Conservation (phyloP, 2,797 vertebrate species). For the Lagorchestes hirsutus region DNA sequence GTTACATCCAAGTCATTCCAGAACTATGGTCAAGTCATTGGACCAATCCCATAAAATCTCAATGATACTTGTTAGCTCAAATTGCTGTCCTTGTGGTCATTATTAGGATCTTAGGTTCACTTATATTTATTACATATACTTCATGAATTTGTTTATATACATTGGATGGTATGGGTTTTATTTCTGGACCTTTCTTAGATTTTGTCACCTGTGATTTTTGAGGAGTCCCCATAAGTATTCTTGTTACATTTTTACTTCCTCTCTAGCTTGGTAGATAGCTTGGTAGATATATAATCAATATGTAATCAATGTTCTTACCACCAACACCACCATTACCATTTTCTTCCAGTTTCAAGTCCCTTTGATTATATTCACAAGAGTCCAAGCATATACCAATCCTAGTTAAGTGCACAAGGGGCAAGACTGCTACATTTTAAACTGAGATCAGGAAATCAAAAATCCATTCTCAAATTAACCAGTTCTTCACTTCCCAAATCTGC, state of each 20-base stretch:
- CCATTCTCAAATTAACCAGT: not conserved
- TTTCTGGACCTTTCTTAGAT: not conserved
- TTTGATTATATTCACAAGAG: not conserved
- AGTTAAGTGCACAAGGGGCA: not conserved
- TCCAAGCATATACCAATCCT: not conserved
- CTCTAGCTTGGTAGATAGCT: not conserved
- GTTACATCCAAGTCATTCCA: not conserved
- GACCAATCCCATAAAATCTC: not conserved
- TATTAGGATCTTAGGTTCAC: not conserved
- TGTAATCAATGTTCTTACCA: not conserved
- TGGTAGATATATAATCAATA: not conserved
- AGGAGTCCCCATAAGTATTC: not conserved
- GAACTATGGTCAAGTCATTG: not conserved
- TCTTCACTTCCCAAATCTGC: not conserved
- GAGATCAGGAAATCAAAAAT: not conserved
- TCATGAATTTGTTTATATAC: not conserved
- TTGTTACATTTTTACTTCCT: not conserved
- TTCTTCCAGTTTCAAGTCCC: not conserved
- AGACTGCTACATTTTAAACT: no score
- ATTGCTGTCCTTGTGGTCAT: not conserved
- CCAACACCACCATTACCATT: not conserved
- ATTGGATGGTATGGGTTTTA: not conserved
- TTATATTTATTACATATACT: not conserved
- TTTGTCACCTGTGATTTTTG: not conserved
- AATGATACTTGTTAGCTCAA: not conserved